These are phyloP conservation scores for Pterois miles DNA, from an alignment of 2,797 vertebrate species.

Conservation along the genomic window DNA sequence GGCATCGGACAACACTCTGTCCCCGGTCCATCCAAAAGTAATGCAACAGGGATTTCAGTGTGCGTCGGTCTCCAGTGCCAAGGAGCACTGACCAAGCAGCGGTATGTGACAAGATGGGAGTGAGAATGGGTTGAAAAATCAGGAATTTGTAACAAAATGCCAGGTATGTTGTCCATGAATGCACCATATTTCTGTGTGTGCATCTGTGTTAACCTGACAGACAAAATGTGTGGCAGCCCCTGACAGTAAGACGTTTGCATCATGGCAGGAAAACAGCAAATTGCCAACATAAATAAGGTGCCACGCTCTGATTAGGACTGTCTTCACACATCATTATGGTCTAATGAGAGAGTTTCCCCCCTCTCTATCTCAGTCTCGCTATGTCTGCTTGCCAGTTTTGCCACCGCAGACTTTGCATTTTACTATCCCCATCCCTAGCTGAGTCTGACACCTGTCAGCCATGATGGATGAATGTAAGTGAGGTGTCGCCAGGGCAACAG, in stretches of 20 bases:
- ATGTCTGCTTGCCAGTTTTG: constrained; percentile 40
- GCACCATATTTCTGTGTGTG: neutral
- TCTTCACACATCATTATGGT: constrained; percentile 84
- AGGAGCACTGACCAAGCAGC: accelerated
- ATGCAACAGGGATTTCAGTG: too few species aligned
- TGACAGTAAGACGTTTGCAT: constrained; percentile 74
- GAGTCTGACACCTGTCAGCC: constrained; percentile 76
- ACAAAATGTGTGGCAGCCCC: constrained; percentile 59
- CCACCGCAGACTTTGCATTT: constrained; percentile 58
- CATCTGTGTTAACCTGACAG: neutral
- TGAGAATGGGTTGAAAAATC: too few species aligned
- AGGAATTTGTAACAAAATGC: constrained; percentile 18
- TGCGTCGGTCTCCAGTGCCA: accelerated
- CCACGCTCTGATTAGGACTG: constrained; percentile 83
- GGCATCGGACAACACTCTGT: too few species aligned
- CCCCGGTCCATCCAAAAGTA: too few species aligned
- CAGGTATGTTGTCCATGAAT: neutral
- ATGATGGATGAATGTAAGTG: constrained; percentile 79
- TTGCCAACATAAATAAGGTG: constrained; percentile 87
- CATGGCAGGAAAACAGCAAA: constrained; percentile 80
- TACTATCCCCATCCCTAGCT: constrained; percentile 54
- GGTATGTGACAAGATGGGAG: too few species aligned
- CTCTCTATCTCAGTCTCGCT: constrained; percentile 50
- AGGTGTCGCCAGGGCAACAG: constrained; percentile 69
- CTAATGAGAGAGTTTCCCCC: constrained; percentile 81